Percentiles rank a stretch among this genome's conserved stretches.
These are phyloP conservation scores for Sinocyclocheilus rhinocerous DNA, from an alignment of 2,113 vertebrate species.

Conservation along the genomic window DNA sequence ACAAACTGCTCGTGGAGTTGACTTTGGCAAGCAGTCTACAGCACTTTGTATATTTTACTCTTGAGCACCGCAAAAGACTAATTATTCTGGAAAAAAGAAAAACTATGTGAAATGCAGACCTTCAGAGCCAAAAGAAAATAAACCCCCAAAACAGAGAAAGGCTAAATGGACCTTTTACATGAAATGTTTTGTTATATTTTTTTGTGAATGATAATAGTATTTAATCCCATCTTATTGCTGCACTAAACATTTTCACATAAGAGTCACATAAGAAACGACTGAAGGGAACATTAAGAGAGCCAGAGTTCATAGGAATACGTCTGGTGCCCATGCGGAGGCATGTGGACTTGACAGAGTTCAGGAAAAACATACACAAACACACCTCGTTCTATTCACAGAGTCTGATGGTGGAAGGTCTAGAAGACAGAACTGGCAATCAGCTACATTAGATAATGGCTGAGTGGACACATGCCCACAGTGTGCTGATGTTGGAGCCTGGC, in stretches of 20 bases:
- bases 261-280: not conserved
- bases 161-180: constrained; percentile 54
- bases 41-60: constrained; percentile 63
- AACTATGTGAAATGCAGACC: constrained; percentile 61
- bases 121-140: constrained; percentile 68
- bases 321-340: constrained; percentile 2
- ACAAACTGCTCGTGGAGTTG: constrained; percentile 54
- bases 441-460: constrained; percentile 64
- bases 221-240: constrained; percentile 68
- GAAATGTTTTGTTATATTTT: constrained; percentile 58
- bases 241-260: constrained; percentile 60
- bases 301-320: not conserved
- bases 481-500: constrained; percentile 71
- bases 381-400: constrained; percentile 26
- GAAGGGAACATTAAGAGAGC: not conserved
- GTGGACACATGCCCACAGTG: constrained; percentile 69
- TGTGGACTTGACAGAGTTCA: constrained; percentile 13
- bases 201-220: constrained; percentile 59
- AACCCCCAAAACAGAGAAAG: constrained; percentile 56
- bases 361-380: constrained; percentile 47
- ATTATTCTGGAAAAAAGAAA: constrained; percentile 59
- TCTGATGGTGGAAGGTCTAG: constrained; percentile 35
- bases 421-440: constrained; percentile 63
- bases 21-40: constrained; percentile 53
- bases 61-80: constrained; percentile 54